Percentiles rank a stretch among this genome's conserved stretches.
These are phyloP conservation scores for Elymnias hypermnestra DNA, from an alignment of 1,140 invertebrate species.

Conservation along the genomic window DNA sequence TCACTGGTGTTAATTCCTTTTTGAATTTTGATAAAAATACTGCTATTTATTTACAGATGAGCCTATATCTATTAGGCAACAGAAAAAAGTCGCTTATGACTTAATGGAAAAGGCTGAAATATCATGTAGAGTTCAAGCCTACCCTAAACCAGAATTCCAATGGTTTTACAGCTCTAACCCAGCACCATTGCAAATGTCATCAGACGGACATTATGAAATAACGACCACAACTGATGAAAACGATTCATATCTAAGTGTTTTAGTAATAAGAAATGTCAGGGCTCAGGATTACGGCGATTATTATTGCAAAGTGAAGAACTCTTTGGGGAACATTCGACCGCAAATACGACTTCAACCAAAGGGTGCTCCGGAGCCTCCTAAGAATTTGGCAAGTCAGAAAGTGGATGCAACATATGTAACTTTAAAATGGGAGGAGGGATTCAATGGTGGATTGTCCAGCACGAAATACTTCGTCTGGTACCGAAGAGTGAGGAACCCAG, in stretches of 20 bases:
- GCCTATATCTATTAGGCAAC: slow-evolving; percentile 89
- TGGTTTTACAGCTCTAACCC: slow-evolving; percentile 89
- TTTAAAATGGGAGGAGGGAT: slow-evolving; percentile 90
- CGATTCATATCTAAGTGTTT: slow-evolving; percentile 89
- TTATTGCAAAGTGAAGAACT: slow-evolving; percentile 89
- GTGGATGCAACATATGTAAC: slow-evolving; percentile 86
- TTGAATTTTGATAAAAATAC: too few relatives aligned
- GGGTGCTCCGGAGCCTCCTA: slow-evolving; percentile 89
- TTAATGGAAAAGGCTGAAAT: slow-evolving; percentile 89
- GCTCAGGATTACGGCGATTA: slow-evolving; percentile 93
- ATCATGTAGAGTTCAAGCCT: slow-evolving; percentile 92
- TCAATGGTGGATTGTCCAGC: slow-evolving; percentile 90
- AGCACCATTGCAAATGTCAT: slow-evolving; percentile 83
- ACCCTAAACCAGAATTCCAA: slow-evolving; percentile 93
- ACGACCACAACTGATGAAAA: slow-evolving; percentile 87
- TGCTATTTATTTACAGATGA: slow-evolving; percentile 79
- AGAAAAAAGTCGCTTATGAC: slow-evolving; percentile 93
- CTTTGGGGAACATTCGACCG: slow-evolving; percentile 84
- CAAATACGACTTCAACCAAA: slow-evolving; percentile 89
- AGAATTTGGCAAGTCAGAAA: slow-evolving; percentile 80
- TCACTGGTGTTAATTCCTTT: too few relatives aligned
- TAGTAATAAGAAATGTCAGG: slow-evolving; percentile 86
- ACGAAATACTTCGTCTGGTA: slow-evolving; percentile 91
- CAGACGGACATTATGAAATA: slow-evolving; percentile 91
- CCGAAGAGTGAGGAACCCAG: slow-evolving; percentile 78